phyloP scores from a whole-genome alignment of 2,113 vertebrate species.

The Rhinoptilus africanus region DNA sequence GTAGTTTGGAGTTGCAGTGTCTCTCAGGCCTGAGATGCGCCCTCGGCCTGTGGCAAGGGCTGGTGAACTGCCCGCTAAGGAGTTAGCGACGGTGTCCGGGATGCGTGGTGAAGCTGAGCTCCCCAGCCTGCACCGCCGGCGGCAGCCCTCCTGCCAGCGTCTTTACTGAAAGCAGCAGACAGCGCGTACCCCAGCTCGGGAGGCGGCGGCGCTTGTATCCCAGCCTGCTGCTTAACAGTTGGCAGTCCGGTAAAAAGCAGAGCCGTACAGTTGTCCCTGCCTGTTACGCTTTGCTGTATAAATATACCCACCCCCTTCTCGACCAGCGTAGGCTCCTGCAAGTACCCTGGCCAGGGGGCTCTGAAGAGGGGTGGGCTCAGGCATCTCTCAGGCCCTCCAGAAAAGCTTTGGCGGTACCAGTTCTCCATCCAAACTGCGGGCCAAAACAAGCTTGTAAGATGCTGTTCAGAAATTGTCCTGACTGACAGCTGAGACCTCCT shows the following conservation, averaged over 20 bases:
- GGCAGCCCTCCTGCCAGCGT: neutral
- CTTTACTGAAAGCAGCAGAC: neutral
- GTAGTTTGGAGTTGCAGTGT: neutral
- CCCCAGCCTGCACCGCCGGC: neutral
- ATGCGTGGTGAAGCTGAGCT: neutral
- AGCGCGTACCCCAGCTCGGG: fast-evolving
- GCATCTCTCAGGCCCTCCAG: neutral
- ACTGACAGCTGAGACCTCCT: neutral
- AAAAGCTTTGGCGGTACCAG: neutral
- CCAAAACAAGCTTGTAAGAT: fast-evolving
- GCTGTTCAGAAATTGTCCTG: fast-evolving
- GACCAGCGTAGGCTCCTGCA: neutral
- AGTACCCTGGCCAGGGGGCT: neutral
- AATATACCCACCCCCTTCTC: too few relatives aligned
- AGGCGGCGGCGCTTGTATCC: fast-evolving
- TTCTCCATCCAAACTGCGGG: fast-evolving
- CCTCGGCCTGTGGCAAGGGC: neutral
- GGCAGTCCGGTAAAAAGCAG: neutral
- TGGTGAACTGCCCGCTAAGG: neutral
- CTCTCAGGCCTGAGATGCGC: too few relatives aligned
- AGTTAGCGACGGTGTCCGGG: fast-evolving
- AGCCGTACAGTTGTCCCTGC: neutral
- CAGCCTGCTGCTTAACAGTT: too few relatives aligned
- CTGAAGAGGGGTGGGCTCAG: neutral
- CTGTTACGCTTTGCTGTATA: fast-evolving